These are phyloP conservation scores for Leucophora obtusa DNA, from an alignment of 2,888 invertebrate species.

Conservation along the genomic window DNA sequence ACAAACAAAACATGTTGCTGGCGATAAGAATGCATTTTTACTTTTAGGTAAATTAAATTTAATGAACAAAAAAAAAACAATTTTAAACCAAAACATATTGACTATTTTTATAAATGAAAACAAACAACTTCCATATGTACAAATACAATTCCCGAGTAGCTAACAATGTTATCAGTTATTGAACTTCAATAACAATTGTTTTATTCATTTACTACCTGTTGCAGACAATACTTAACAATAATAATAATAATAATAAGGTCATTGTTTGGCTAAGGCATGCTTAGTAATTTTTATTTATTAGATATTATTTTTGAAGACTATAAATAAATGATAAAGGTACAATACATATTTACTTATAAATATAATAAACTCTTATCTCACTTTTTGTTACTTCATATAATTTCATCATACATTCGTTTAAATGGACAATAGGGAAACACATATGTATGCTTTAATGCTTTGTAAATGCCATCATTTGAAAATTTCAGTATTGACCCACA, in stretches of 20 bases:
- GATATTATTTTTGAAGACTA: background rate
- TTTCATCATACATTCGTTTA: too few relatives aligned
- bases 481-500: too few relatives aligned
- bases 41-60: constrained; percentile 19
- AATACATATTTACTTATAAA: constrained; percentile 4
- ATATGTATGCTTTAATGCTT: too few relatives aligned
- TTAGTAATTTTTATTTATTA: constrained; percentile 34
- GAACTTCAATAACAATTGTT: constrained; percentile 26
- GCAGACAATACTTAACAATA: background rate
- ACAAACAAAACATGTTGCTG: background rate
- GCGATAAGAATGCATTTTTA: background rate
- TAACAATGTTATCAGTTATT: constrained; percentile 56
- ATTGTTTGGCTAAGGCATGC: constrained; percentile 9
- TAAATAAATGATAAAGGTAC: constrained; percentile 18
- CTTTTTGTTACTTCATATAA: background rate
- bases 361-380: background rate
- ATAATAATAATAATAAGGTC: background rate
- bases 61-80: constrained; percentile 13
- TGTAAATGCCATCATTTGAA: too few relatives aligned
- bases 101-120: constrained; percentile 27
- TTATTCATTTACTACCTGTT: constrained; percentile 38
- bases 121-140: constrained; percentile 9
- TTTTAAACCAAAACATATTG: constrained; percentile 42
- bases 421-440: too few relatives aligned
- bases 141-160: background rate